These are phyloP conservation scores for Enhydra lutris DNA, from an alignment of 2,113 vertebrate species.

Conservation along the genomic window DNA sequence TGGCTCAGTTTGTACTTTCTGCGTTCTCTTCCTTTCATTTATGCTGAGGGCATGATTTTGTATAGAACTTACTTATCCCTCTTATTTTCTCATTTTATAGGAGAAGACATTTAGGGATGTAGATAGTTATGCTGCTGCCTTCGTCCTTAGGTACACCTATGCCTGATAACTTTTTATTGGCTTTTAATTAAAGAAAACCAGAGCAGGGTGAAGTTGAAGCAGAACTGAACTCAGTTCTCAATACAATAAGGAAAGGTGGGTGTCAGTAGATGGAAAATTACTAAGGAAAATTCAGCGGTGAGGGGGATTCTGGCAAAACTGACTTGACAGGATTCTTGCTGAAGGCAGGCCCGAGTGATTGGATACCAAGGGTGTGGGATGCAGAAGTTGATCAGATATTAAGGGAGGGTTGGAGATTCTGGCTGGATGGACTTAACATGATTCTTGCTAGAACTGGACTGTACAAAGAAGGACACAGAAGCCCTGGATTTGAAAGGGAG, in stretches of 20 bases:
- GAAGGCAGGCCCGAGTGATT: background rate
- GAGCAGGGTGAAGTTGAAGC: background rate
- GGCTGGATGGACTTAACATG: background rate
- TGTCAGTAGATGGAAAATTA: background rate
- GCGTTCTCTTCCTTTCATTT: background rate
- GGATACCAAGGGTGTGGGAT: background rate
- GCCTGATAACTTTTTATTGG: background rate
- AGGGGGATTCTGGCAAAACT: background rate
- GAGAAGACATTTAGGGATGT: background rate
- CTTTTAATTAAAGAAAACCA: background rate
- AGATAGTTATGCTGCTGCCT: background rate
- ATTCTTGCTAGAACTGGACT: background rate
- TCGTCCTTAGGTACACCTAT: background rate
- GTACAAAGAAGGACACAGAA: background rate
- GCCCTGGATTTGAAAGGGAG: background rate
- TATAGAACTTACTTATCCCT: background rate
- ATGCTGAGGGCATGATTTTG: background rate
- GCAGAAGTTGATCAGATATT: background rate
- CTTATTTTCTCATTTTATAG: background rate
- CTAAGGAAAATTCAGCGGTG: background rate
- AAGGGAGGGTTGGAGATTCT: background rate
- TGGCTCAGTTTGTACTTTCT: background rate
- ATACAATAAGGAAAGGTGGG: background rate
- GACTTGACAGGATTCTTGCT: background rate
- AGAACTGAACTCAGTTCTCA: background rate